Base-by-base conservation (phyloP, 2,113 vertebrate genomes). In the Petrocephalus zakoni region DNA sequence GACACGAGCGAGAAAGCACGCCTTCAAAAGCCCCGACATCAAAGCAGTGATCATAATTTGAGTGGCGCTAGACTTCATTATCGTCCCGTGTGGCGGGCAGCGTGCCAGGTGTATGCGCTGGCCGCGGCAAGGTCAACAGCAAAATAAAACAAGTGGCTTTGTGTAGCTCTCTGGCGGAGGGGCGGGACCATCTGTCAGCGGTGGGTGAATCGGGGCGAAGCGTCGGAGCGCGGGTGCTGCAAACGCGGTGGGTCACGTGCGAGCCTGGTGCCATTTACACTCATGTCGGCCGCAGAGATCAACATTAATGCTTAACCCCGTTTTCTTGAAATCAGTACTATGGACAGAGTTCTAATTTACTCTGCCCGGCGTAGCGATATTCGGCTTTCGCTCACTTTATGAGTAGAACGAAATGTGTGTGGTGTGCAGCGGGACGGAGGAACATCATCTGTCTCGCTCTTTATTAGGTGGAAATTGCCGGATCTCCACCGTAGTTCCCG, bases 121-220 rank as follows among this genome's bases (percentile, higher is more conserved):
- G 95, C 94, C 94, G 94, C 92, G 95, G 95, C 95, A 96, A 96
- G 95, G 95, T 96, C 95, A 96, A 95, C 94, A 94, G 94, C 95
- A 93, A 94, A 95, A 95, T 95, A 95, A 95, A 95, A 95, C 89
- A 68, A 95, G 95, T 95, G 95, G 95, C 95, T 95, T 94, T 95
- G 95, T 95, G 94, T 94, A 96, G 95, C 93, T 93, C 94, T 94
- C 94, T 94, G 95, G 94, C 94, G 94, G 90, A 92, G 92, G 90
- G 95, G 94, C 93, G 93, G 95, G 92, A 93, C 95, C 95, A 96
- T 96, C 95, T 96, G 95, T 96, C 95, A 95, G 94, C 93, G 51
- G 19, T 42, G 53, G 51, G 51, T 87, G 64, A 49, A 49, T 85
- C 61, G 84, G 56, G 85, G 78, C 47, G 82, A 53, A 53, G 78